phyloP scores from a whole-genome alignment of 2,113 vertebrate species.

The Periophthalmodon schlosseri region DNA sequence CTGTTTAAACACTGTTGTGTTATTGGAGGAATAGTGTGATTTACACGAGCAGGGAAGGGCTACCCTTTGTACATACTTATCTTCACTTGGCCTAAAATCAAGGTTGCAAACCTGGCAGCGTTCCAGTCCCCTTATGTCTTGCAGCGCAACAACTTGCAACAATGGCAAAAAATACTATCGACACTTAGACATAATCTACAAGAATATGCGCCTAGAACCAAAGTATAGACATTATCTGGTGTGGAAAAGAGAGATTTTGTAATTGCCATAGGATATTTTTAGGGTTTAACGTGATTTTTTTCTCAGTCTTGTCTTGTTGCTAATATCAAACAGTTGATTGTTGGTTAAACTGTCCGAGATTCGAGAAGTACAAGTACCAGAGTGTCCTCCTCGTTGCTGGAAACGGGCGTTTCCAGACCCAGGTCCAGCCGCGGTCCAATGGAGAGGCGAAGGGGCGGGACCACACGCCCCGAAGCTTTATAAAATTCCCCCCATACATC shows the following conservation, averaged over 20 bases:
- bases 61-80: constrained; percentile 59
- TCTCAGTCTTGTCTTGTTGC: neutral
- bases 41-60: constrained; percentile 32
- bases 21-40: constrained; percentile 24
- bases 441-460: constrained; percentile 66
- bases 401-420: constrained; percentile 28
- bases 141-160: neutral
- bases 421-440: constrained; percentile 65
- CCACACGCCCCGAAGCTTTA: constrained; percentile 63
- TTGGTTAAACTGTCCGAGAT: neutral
- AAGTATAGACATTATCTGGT: neutral
- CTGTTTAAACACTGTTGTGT: constrained; percentile 17
- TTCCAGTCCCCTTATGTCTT: constrained; percentile 3
- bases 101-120: constrained; percentile 37
- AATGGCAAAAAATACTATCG: no score
- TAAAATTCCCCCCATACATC: constrained; percentile 70
- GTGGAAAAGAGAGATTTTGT: no score
- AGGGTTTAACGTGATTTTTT: no score
- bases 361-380: neutral
- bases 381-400: constrained; percentile 34
- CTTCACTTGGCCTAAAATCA: constrained; percentile 44
- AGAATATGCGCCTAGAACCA: neutral
- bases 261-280: no score
- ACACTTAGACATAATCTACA: neutral
- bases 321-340: neutral